A percentile compares a stretch with the other conserved stretches of the same genome.
Evolutionary conservation across 2,888 invertebrate genomes (phyloP).

Genomic region (Cybosia mesomella): DNA sequence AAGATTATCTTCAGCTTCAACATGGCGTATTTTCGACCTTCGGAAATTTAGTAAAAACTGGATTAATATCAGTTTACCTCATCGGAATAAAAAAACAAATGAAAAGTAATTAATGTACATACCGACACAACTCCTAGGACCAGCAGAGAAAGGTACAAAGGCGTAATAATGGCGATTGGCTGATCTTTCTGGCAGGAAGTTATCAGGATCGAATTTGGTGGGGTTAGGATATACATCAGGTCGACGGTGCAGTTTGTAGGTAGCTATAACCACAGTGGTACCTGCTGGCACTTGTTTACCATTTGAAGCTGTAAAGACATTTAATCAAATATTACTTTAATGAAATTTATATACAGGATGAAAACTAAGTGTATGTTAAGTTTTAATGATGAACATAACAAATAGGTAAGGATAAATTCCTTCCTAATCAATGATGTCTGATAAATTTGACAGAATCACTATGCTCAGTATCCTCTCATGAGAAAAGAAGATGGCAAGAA

Average conservation of each 20-base stretch:
- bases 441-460: no score
- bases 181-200: slow-evolving; percentile 93
- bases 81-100: background rate
- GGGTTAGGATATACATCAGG: slow-evolving; percentile 92
- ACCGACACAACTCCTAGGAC: slow-evolving; percentile 93
- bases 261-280: slow-evolving; percentile 89
- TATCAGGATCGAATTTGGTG: slow-evolving; percentile 92
- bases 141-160: slow-evolving; percentile 94
- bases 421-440: no score
- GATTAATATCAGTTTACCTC: background rate
- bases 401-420: no score
- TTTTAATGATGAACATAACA: no score
- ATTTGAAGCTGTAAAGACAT: slow-evolving; percentile 81
- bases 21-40: slow-evolving; percentile 94
- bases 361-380: no score
- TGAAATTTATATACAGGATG: background rate
- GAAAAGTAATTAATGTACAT: slow-evolving; percentile 59
- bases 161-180: slow-evolving; percentile 93
- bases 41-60: slow-evolving; percentile 12
- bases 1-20: slow-evolving; percentile 92
- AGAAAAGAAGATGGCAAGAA: no score
- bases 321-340: background rate
- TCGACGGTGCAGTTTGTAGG: slow-evolving; percentile 90
- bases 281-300: slow-evolving; percentile 90
- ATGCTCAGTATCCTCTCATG: no score